Conservation (phyloP, 2,797 vertebrate species). For the Notamacropus eugenii region DNA sequence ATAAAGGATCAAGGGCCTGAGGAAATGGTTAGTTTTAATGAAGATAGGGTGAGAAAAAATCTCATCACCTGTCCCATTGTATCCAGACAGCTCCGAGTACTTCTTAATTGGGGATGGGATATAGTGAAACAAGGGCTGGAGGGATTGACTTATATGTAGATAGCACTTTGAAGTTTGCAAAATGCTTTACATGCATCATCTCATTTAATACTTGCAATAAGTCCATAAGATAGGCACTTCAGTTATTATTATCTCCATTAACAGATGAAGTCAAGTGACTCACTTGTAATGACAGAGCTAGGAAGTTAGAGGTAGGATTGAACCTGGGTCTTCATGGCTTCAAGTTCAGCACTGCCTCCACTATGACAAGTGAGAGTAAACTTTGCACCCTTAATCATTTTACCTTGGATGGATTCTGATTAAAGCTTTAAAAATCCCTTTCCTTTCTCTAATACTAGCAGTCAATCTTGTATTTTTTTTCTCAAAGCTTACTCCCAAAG, state of each 20-base stretch:
- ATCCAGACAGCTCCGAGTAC: neutral
- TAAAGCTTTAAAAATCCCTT: neutral
- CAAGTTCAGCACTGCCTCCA: neutral
- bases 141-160: neutral
- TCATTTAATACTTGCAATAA: neutral
- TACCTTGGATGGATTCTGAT: neutral
- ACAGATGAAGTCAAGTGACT: neutral
- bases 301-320: neutral
- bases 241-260: neutral
- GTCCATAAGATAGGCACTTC: neutral
- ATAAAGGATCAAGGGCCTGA: neutral
- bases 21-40: neutral
- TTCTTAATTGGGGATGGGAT: neutral
- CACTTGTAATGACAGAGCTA: neutral
- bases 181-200: neutral
- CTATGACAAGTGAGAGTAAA: neutral
- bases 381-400: neutral
- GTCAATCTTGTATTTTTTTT: neutral
- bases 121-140: neutral
- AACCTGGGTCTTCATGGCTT: neutral
- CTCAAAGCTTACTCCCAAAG: neutral
- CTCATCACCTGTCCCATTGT: neutral
- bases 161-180: neutral
- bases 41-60: neutral
- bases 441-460: neutral